Evolutionary conservation across 2,797 vertebrate genomes (phyloP).

Genomic region (Anguilla obscura): DNA sequence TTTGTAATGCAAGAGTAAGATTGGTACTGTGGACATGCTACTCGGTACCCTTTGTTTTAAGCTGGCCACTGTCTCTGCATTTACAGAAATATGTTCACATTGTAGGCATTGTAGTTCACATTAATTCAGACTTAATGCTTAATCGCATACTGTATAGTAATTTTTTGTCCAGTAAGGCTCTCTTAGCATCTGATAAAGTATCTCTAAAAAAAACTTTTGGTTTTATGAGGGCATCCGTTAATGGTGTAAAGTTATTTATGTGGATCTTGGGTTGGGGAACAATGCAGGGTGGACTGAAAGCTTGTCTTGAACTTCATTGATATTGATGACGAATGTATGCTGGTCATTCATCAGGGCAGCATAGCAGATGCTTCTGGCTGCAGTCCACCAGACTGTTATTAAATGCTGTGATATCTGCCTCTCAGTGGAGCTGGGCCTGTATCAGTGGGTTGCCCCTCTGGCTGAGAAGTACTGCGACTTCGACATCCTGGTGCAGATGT

Average conservation of each 20-base stretch:
- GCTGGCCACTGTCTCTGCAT: too few relatives aligned
- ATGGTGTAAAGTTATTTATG: neutral
- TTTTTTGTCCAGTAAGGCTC: too few relatives aligned
- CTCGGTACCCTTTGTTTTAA: too few relatives aligned
- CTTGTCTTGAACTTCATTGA: neutral
- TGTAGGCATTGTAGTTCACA: too few relatives aligned
- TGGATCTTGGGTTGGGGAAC: neutral
- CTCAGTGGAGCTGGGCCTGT: constrained; percentile 87
- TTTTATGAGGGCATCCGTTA: neutral
- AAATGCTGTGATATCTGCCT: neutral
- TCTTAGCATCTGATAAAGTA: neutral
- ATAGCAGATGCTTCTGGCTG: neutral
- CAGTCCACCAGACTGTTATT: neutral
- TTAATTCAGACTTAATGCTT: too few relatives aligned
- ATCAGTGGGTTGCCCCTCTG: constrained; percentile 86
- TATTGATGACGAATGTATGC: neutral
- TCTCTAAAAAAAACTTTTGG: neutral
- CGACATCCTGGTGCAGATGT: constrained; percentile 94
- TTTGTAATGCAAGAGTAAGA: neutral
- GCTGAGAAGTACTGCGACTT: constrained; percentile 98
- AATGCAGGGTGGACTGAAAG: neutral
- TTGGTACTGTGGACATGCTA: too few relatives aligned
- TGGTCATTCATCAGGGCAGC: neutral
- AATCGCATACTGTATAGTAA: too few relatives aligned
- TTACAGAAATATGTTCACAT: too few relatives aligned